These are phyloP conservation scores for Drosophila rufa DNA, from an alignment of 1,140 invertebrate species.

Conservation along the genomic window DNA sequence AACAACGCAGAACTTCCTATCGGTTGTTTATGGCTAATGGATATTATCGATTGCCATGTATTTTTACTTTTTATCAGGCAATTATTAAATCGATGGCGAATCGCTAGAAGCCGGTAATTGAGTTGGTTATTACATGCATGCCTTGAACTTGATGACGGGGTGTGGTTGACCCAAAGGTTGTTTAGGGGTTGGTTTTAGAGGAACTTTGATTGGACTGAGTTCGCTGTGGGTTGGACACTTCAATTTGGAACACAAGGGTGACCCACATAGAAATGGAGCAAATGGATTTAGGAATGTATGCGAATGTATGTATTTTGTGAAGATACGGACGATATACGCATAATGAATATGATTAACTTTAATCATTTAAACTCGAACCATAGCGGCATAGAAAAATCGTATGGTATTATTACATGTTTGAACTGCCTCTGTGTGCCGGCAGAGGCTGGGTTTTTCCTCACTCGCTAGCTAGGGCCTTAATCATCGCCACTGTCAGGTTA, in stretches of 20 bases:
- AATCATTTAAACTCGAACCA: no score
- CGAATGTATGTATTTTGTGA: not conserved
- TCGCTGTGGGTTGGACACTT: not conserved
- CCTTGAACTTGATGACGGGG: conserved; percentile 65
- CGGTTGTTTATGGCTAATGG: conserved; percentile 50
- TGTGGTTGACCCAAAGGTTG: conserved; percentile 22
- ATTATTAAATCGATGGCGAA: conserved; percentile 70
- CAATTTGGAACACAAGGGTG: conserved; percentile 21
- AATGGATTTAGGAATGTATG: conserved; percentile 5
- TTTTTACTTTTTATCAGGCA: conserved; percentile 50
- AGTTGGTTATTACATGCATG: conserved; percentile 40
- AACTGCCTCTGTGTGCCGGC: not conserved
- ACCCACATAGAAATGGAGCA: conserved; percentile 15
- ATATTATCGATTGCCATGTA: conserved; percentile 57
- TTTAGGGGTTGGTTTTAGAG: conserved; percentile 32
- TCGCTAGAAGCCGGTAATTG: conserved; percentile 37
- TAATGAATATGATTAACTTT: no score
- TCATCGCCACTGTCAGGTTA: not conserved
- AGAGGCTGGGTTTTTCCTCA: no score
- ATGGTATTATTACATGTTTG: no score
- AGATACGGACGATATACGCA: not conserved
- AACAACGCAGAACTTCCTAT: conserved; percentile 23
- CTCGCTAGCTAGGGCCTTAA: no score
- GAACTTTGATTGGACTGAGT: conserved; percentile 33
- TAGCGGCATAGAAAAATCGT: no score